Evolutionary conservation across 2,797 vertebrate genomes (phyloP).

Genomic region (Hoplostethus mediterraneus): DNA sequence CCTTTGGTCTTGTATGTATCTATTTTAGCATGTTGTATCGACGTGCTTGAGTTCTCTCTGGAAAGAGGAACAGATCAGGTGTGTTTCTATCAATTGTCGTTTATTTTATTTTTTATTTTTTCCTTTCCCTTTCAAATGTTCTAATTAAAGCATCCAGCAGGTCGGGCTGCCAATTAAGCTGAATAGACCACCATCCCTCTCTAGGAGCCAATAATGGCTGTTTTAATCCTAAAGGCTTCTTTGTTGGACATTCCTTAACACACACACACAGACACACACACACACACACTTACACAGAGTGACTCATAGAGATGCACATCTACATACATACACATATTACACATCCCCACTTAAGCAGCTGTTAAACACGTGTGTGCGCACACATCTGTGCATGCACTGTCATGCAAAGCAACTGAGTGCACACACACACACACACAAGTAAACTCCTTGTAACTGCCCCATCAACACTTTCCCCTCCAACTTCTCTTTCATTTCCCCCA

Average conservation of each 20-base stretch:
- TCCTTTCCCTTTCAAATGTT: background rate
- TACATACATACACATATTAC: background rate
- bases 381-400: too few species aligned
- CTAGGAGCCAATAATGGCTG: background rate
- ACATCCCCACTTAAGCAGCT: background rate
- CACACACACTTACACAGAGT: background rate
- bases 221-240: background rate
- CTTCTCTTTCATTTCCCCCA: background rate
- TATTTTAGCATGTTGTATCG: too few species aligned
- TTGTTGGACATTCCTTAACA: conserved; percentile 18
- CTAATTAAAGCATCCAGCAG: background rate
- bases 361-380: too few species aligned
- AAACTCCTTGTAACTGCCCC: conserved; percentile 20
- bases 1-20: too few species aligned
- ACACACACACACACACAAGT: conserved; percentile 16
- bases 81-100: too few species aligned
- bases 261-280: background rate
- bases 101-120: background rate
- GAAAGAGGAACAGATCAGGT: too few species aligned
- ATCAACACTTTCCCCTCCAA: conserved; percentile 2
- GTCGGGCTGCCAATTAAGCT: conserved; percentile 3
- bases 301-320: background rate
- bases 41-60: too few species aligned
- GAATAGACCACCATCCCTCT: background rate
- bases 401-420: background rate